A percentile compares a stretch with the other conserved stretches of the same genome.
These are phyloP conservation scores for Megastigmus dorsalis DNA, from an alignment of 2,888 invertebrate species.

Conservation along the genomic window DNA sequence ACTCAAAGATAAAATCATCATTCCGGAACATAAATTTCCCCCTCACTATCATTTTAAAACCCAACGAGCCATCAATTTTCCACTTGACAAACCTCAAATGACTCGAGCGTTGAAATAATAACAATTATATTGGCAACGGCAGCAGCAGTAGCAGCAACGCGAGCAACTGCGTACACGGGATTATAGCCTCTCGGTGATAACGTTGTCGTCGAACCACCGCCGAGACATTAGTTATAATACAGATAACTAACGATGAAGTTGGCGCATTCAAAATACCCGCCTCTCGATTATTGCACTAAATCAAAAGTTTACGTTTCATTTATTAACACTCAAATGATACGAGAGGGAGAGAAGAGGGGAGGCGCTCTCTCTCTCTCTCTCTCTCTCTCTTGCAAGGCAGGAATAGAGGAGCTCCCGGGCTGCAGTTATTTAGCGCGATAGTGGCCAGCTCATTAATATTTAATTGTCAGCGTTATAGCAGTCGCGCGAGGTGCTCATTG, in stretches of 20 bases:
- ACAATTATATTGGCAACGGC: too few relatives aligned
- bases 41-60: too few relatives aligned
- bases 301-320: constrained; percentile 47
- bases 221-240: background rate
- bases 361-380: too few relatives aligned
- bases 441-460: constrained; percentile 50
- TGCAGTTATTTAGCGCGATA: constrained; percentile 37
- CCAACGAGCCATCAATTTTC: too few relatives aligned
- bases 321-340: constrained; percentile 34
- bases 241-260: constrained; percentile 14
- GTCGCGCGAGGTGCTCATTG: constrained; percentile 39
- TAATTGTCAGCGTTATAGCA: constrained; percentile 48
- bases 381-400: too few relatives aligned
- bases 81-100: too few relatives aligned
- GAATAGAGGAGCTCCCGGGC: background rate
- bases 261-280: background rate
- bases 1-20: too few relatives aligned
- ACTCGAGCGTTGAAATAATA: too few relatives aligned
- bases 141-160: too few relatives aligned
- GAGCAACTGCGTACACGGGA: too few relatives aligned
- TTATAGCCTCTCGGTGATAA: too few relatives aligned
- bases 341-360: background rate
- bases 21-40: too few relatives aligned
- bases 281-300: constrained; percentile 39
- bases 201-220: background rate